A percentile compares a stretch with the other conserved stretches of the same genome.
Conservation (phyloP, 2,113 vertebrate genomes). For the Xiphophorus hellerii region DNA sequence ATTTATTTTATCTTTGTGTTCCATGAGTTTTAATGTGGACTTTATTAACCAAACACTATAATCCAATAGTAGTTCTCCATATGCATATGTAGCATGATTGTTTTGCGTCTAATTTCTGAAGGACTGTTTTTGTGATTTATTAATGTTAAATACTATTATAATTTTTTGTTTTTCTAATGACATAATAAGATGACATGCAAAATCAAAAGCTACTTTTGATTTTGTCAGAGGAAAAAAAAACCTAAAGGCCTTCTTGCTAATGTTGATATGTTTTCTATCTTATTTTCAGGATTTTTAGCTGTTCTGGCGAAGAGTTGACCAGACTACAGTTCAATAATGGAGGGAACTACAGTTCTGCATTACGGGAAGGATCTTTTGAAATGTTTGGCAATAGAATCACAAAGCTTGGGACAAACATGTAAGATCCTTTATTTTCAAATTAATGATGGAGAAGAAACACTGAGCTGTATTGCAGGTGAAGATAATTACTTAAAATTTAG, state of each 20-base stretch:
- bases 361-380: constrained; percentile 92
- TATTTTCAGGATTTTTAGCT: constrained; percentile 85
- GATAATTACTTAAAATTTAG: not conserved
- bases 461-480: not conserved
- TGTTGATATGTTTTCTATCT: not conserved
- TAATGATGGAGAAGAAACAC: not conserved
- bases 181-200: not conserved
- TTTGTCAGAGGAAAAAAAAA: not conserved
- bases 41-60: constrained; percentile 8
- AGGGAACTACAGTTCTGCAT: constrained; percentile 86
- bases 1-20: not conserved
- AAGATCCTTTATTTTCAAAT: constrained; percentile 64
- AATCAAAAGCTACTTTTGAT: not conserved
- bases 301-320: constrained; percentile 86
- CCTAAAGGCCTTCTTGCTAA: not conserved
- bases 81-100: constrained; percentile 17
- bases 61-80: constrained; percentile 32
- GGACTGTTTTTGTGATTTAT: constrained; percentile 16
- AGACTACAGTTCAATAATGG: constrained; percentile 83
- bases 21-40: constrained; percentile 5
- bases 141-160: not conserved
- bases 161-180: not conserved
- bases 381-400: constrained; percentile 93
- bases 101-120: constrained; percentile 15
- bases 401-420: constrained; percentile 98